Evolutionary conservation across 2,113 vertebrate species (phyloP).

Genomic region (Psophia crepitans): DNA sequence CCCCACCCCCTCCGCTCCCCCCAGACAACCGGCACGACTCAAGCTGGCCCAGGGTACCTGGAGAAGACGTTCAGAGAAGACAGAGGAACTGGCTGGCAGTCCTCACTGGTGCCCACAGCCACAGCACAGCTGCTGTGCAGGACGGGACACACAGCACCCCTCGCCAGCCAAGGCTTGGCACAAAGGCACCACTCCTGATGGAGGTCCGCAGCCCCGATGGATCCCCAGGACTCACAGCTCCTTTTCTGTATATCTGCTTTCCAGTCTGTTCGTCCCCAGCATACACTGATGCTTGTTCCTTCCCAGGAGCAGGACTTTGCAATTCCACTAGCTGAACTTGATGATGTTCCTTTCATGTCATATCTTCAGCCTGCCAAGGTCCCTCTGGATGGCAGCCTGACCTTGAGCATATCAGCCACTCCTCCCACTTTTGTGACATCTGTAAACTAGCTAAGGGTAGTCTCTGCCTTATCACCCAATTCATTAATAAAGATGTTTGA

Average conservation of each 20-base stretch:
- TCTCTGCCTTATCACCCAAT: neutral
- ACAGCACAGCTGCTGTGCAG: accelerated
- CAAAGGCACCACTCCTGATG: neutral
- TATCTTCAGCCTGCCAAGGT: neutral
- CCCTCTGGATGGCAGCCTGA: neutral
- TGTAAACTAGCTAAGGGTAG: neutral
- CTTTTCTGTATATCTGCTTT: neutral
- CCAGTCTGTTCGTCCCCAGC: no score
- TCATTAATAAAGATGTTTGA: neutral
- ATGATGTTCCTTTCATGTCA: neutral
- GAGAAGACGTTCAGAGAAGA: neutral
- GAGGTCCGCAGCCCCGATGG: neutral
- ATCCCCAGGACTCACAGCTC: no score
- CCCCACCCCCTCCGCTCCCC: accelerated
- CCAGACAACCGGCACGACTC: accelerated
- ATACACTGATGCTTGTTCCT: neutral
- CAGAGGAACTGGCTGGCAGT: neutral
- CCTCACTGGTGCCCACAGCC: neutral
- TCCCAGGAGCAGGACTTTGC: neutral
- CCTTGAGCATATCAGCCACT: neutral
- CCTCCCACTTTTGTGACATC: neutral
- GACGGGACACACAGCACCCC: neutral
- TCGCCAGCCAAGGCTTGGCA: accelerated
- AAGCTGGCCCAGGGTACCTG: neutral
- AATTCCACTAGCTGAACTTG: neutral